Conservation (phyloP, 2,797 vertebrate genomes). For the Falco peregrinus region DNA sequence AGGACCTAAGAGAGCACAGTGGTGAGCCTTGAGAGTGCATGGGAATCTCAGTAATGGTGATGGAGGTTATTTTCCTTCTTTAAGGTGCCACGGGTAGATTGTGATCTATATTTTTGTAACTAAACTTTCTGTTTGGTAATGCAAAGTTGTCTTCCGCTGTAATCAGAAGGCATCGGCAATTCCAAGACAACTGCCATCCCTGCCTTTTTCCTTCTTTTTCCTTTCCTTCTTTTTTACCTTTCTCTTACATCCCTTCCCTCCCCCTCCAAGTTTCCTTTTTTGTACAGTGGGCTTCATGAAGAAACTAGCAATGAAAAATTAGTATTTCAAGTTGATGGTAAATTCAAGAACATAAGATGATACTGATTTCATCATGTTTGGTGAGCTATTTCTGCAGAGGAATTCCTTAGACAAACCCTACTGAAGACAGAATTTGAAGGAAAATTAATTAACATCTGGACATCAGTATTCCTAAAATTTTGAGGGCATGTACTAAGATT, state of each 20-base stretch:
- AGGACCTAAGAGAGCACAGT: neutral
- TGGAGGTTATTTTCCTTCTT: neutral
- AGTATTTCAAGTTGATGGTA: neutral
- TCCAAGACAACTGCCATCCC: neutral
- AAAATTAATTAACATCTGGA: neutral
- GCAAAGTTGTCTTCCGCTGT: neutral
- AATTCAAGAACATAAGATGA: neutral
- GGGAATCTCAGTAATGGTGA: neutral
- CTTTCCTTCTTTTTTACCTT: neutral
- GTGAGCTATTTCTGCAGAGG: neutral
- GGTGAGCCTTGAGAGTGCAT: neutral
- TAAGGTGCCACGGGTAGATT: neutral
- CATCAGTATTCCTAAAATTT: neutral
- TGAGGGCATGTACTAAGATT: neutral
- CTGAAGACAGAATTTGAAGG: neutral
- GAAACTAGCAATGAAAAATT: neutral
- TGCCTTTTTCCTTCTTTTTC: neutral
- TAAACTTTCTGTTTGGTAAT: neutral
- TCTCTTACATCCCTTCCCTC: neutral
- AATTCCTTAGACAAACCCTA: neutral
- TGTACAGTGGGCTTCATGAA: neutral
- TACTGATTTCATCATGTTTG: neutral
- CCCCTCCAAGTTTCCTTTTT: neutral
- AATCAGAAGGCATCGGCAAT: neutral
- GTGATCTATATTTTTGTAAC: neutral